Percentiles rank a stretch among this genome's conserved stretches.
phyloP scores from a whole-genome alignment of 23 tunicate species.

The Trididemnum miniatum region DNA sequence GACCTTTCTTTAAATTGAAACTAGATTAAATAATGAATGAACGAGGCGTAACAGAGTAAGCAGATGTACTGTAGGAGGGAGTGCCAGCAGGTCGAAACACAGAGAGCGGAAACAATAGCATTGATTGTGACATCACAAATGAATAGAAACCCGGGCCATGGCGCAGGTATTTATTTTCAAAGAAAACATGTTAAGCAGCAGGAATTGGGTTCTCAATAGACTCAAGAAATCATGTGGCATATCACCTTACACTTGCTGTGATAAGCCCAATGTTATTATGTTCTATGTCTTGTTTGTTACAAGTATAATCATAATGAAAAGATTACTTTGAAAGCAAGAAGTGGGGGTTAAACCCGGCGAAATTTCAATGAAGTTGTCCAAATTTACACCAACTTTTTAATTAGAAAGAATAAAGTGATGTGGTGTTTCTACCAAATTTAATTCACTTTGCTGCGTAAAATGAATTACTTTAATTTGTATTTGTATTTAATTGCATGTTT shows the following conservation, averaged over 20 bases:
- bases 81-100: background rate
- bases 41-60: background rate
- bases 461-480: too few relatives aligned
- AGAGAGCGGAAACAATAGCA: constrained; percentile 8
- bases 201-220: background rate
- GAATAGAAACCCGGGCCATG: background rate
- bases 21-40: background rate
- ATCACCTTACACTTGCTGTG: background rate
- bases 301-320: too few relatives aligned
- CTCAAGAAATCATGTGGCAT: background rate
- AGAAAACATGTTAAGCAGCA: constrained; percentile 14
- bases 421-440: too few relatives aligned
- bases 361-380: too few relatives aligned
- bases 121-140: constrained; percentile 31
- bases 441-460: too few relatives aligned
- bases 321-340: too few relatives aligned
- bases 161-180: constrained; percentile 23
- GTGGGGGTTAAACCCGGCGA: too few relatives aligned
- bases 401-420: too few relatives aligned
- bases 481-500: too few relatives aligned
- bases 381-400: too few relatives aligned
- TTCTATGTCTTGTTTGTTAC: background rate
- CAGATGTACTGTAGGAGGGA: background rate
- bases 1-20: background rate
- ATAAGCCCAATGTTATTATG: background rate